Conservation (phyloP, 2,888 invertebrate species). For the Laspeyria flexula region DNA sequence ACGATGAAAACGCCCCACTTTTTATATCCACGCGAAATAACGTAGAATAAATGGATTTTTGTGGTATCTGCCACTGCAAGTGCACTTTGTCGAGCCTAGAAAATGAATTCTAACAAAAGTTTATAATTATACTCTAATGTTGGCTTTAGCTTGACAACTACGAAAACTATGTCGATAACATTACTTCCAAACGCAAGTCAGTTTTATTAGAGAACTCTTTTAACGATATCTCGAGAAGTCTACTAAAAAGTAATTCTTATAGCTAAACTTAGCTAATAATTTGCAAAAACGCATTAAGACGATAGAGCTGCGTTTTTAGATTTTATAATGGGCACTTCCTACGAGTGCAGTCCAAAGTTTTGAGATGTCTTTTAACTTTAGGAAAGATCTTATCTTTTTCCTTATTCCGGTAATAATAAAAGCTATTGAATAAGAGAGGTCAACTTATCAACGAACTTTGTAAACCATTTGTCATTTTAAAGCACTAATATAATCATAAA, state of each 20-base stretch:
- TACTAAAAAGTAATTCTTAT: slow-evolving; percentile 16
- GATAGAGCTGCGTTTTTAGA: background rate
- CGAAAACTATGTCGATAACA: slow-evolving; percentile 2
- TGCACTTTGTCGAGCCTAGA: slow-evolving; percentile 31
- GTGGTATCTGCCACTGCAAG: slow-evolving; percentile 26
- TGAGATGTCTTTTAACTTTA: background rate
- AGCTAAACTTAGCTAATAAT: slow-evolving; percentile 30
- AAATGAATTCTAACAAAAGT: slow-evolving; percentile 24
- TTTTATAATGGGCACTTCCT: background rate
- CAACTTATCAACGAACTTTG: background rate
- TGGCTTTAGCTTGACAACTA: background rate
- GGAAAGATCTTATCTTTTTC: background rate
- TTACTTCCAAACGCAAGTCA: background rate
- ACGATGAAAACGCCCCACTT: slow-evolving; percentile 11
- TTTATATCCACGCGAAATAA: slow-evolving; percentile 22
- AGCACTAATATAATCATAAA: too few species aligned
- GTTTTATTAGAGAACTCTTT: background rate
- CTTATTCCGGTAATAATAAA: background rate
- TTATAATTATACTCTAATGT: background rate
- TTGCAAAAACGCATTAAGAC: slow-evolving; percentile 21
- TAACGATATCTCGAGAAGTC: slow-evolving; percentile 2
- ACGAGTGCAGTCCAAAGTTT: slow-evolving; percentile 2
- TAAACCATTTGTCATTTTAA: background rate
- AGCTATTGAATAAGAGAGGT: background rate
- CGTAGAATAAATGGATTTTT: slow-evolving; percentile 41